Base-by-base conservation (phyloP, 2,888 invertebrate species). In the Chouioia cunea region DNA sequence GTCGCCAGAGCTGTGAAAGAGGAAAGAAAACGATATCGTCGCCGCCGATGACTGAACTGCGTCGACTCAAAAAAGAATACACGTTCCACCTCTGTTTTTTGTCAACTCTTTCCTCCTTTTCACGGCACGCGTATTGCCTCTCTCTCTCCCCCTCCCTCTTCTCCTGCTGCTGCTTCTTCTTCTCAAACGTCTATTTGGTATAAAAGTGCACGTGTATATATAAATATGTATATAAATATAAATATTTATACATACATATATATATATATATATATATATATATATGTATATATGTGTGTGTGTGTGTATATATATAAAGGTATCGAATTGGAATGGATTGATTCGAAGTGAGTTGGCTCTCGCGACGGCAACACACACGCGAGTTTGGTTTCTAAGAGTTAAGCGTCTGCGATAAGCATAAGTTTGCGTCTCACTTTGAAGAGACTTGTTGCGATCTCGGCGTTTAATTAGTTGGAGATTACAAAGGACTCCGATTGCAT, bases 251-350 rank as follows among this genome's bases (percentile, higher is more conserved):
- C 73, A 63, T 74, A 63, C 68, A 72, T 68, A 68, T 70, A 69
- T 65, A n/a, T n/a, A n/a, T n/a, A n/a, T 75, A 73, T 75, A 74
- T 74, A 71, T 74, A 73, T 60, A 65, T 44, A 65, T 56, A 62
- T 70, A 22, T 63, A 54, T 54, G 58, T 47, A 60, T 63, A 44
- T 50, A 27, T 58, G 27, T 58, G 43, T 23, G 46, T 59, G 48
- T 59, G 23, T 65, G 64, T 74, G 60, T 74, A 63, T 70, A 72
- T 68, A 68, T 70, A 69, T 65, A n/a, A 75, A 71, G 68, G 69
- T 74, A 73, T 76, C 76, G 72, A 77, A 75, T 77, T 77, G 78
- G 76, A 78, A 77, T 79, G 79, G 73, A 79, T 76, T 65, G 73
- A 69, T 73, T 71, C 71, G 71, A 74, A 74, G 18, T 18, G 50